Conservation (phyloP, 2,113 vertebrate genomes). For the Lampris incognitus region DNA sequence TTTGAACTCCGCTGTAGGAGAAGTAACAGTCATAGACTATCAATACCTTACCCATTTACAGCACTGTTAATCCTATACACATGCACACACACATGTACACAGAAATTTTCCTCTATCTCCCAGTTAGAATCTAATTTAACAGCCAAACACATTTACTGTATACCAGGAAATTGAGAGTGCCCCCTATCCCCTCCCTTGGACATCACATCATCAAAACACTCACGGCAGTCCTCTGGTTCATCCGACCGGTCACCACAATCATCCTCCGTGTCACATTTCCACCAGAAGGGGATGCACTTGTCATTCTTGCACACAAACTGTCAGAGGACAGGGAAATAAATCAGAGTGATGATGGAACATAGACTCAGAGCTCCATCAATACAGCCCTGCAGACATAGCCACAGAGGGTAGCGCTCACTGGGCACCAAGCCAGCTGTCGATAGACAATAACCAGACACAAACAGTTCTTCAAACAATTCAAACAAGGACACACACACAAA, state of each 20-base stretch:
- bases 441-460: constrained; percentile 32
- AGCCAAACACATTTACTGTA: not conserved
- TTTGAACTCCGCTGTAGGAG: constrained; percentile 89
- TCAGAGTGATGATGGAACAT: not conserved
- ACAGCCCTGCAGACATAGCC: not conserved
- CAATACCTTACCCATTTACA: not conserved
- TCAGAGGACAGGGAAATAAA: constrained; percentile 1
- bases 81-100: not conserved
- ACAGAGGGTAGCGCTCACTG: not conserved
- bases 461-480: constrained; percentile 42
- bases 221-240: constrained; percentile 93
- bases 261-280: constrained; percentile 98
- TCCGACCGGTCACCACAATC: constrained; percentile 96
- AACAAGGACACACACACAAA: not conserved
- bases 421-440: constrained; percentile 50
- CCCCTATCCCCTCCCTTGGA: not conserved
- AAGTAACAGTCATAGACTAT: not conserved
- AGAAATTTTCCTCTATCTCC: not conserved
- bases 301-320: constrained; percentile 99
- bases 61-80: not conserved
- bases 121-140: not conserved
- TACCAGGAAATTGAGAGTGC: not conserved
- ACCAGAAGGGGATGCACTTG: constrained; percentile 99
- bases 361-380: not conserved
- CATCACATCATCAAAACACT: constrained; percentile 71